These are phyloP conservation scores for Lucinisca nassula DNA, from an alignment of 2,888 invertebrate genomes.

Conservation along the genomic window DNA sequence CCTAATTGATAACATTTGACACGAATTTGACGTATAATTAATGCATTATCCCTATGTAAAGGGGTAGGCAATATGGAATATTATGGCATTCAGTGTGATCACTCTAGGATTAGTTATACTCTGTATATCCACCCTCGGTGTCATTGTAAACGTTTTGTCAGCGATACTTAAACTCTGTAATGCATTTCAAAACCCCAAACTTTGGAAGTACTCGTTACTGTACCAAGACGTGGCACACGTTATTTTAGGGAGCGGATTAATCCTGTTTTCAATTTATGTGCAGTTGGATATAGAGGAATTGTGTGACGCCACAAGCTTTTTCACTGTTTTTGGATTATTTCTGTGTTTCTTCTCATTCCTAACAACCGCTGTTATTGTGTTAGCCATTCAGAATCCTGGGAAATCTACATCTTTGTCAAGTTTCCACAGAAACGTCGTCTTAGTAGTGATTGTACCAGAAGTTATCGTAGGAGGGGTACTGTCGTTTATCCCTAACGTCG, in stretches of 20 bases:
- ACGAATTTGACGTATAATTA: constrained; percentile 1
- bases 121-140: constrained; percentile 68
- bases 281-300: constrained; percentile 35
- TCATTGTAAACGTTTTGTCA: constrained; percentile 69
- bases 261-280: constrained; percentile 68
- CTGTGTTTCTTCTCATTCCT: constrained; percentile 75
- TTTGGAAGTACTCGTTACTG: constrained; percentile 80
- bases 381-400: constrained; percentile 80
- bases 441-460: constrained; percentile 76
- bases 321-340: constrained; percentile 77
- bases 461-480: constrained; percentile 73
- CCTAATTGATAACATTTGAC: not conserved
- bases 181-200: constrained; percentile 76
- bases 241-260: constrained; percentile 72
- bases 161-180: constrained; percentile 71
- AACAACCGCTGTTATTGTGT: constrained; percentile 75
- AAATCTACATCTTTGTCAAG: constrained; percentile 78
- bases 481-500: constrained; percentile 75
- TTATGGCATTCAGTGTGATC: constrained; percentile 35
- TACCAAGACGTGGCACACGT: constrained; percentile 75
- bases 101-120: constrained; percentile 59
- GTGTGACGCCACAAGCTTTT: constrained; percentile 76
- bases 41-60: not conserved
- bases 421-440: constrained; percentile 74
- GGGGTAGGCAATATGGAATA: constrained; percentile 37